phyloP scores from a whole-genome alignment of 2,797 vertebrate species.

The Anolis apletophallus region DNA sequence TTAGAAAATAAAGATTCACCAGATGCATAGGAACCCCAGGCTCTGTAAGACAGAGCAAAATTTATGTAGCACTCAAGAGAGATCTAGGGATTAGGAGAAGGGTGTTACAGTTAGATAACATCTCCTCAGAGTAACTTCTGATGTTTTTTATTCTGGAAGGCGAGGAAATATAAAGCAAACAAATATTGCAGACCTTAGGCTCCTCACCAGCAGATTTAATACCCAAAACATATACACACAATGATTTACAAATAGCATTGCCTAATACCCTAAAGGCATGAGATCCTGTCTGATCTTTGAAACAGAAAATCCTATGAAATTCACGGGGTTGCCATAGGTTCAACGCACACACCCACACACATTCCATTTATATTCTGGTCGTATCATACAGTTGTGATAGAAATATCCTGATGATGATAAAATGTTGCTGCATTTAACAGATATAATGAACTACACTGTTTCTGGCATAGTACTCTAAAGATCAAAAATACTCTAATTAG shows the following conservation, averaged over 20 bases:
- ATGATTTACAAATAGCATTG: neutral
- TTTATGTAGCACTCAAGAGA: constrained; percentile 60
- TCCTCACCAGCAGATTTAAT: neutral
- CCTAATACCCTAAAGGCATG: no score
- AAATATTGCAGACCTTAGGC: neutral
- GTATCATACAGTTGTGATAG: neutral
- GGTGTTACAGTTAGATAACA: constrained; percentile 42
- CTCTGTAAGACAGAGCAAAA: constrained; percentile 47
- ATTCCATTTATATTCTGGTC: neutral
- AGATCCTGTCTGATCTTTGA: no score
- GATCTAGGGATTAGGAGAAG: constrained; percentile 38
- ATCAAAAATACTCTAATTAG: neutral
- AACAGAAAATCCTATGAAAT: no score
- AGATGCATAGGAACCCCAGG: constrained; percentile 61
- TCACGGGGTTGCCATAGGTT: no score
- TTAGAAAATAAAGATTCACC: constrained; percentile 63
- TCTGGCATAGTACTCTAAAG: neutral
- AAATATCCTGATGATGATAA: neutral
- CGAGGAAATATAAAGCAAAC: constrained; percentile 14
- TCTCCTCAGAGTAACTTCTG: constrained; percentile 32
- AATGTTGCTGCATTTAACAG: neutral
- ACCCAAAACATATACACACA: neutral
- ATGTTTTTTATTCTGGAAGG: constrained; percentile 39
- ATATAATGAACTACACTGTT: neutral
- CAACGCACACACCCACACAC: neutral